phyloP scores from a whole-genome alignment of 2,888 invertebrate genomes.

The Alcis repandata region DNA sequence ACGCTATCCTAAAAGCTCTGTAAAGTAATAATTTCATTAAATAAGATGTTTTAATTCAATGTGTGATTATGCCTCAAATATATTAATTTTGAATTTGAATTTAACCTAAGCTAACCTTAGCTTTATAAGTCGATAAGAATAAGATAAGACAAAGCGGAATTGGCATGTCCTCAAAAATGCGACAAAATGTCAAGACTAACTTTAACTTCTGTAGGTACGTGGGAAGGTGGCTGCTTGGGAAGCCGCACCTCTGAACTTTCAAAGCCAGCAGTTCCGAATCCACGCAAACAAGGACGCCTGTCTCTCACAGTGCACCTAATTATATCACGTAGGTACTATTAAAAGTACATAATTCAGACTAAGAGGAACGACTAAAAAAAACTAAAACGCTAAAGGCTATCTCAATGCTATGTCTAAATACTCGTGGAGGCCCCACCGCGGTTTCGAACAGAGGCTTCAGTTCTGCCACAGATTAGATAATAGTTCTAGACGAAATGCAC shows the following conservation, averaged over 20 bases:
- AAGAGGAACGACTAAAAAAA: neutral
- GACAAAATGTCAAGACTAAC: slow-evolving; percentile 5
- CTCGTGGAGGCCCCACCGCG: slow-evolving; percentile 35
- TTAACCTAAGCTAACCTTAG: too few relatives aligned
- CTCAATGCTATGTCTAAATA: slow-evolving; percentile 6
- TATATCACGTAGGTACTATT: neutral
- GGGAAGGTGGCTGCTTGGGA: neutral
- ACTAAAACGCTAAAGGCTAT: neutral
- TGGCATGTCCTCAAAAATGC: neutral
- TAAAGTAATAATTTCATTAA: too few relatives aligned
- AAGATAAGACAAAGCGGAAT: too few relatives aligned
- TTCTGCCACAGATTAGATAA: too few relatives aligned
- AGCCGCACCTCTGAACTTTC: neutral
- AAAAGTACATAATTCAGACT: neutral
- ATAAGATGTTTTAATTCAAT: too few relatives aligned
- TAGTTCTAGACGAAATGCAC: too few relatives aligned
- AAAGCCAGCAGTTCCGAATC: neutral
- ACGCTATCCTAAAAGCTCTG: too few relatives aligned
- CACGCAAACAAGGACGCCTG: neutral
- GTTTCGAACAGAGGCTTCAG: slow-evolving; percentile 26
- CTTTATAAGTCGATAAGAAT: too few relatives aligned
- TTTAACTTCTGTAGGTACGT: too few relatives aligned
- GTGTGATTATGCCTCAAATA: too few relatives aligned
- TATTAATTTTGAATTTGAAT: too few relatives aligned
- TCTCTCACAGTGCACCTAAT: neutral